Evolutionary conservation across 2,113 vertebrate genomes (phyloP).

Genomic region (Falcunculus frontatus): DNA sequence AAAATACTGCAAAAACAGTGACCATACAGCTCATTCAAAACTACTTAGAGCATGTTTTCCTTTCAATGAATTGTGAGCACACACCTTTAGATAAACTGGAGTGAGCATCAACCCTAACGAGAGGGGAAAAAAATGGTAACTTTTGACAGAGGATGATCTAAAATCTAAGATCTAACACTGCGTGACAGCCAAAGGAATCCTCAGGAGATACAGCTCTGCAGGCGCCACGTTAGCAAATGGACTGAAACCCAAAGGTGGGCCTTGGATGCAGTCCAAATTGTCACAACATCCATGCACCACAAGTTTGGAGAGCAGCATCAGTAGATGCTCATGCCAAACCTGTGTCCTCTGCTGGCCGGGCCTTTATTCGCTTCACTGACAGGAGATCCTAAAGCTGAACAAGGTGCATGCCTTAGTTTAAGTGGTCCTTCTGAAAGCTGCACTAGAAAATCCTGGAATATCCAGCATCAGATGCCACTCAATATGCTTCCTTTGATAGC

Average conservation of each 20-base stretch:
- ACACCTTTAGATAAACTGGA: background rate
- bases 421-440: background rate
- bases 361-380: background rate
- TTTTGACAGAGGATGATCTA: background rate
- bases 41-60: background rate
- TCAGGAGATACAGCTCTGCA: background rate
- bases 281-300: background rate
- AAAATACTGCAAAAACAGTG: background rate
- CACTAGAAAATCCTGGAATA: background rate
- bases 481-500: background rate
- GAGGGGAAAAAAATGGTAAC: background rate
- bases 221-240: background rate
- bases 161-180: background rate
- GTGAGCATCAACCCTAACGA: background rate
- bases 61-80: background rate
- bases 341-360: background rate
- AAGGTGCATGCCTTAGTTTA: accelerated
- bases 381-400: background rate
- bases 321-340: background rate
- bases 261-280: background rate
- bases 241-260: background rate
- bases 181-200: background rate
- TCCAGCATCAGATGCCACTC: background rate
- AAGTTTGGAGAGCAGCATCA: background rate
- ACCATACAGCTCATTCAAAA: background rate